Percentiles rank a stretch among this genome's conserved stretches.
Conservation (phyloP, 2,113 vertebrate species). For the Eudyptes chrysolophus region DNA sequence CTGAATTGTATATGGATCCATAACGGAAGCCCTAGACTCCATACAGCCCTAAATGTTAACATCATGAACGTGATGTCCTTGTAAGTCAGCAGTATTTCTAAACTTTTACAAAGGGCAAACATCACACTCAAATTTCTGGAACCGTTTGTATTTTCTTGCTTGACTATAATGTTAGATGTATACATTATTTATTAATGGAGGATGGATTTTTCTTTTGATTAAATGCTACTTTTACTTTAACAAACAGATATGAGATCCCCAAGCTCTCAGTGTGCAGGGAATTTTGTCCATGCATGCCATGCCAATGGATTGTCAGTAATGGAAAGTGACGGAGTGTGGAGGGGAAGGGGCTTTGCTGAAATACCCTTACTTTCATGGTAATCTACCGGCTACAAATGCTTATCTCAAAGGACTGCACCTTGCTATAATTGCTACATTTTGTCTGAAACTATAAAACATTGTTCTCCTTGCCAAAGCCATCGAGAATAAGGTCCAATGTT, state of each 20-base stretch:
- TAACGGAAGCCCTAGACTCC: background rate
- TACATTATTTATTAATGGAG: conserved; percentile 73
- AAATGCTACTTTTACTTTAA: conserved; percentile 72
- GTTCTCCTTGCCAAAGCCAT: background rate
- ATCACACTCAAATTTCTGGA: conserved; percentile 45
- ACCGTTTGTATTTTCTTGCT: conserved; percentile 53
- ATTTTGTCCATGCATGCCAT: conserved; percentile 44
- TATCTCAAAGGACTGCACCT: conserved; percentile 45
- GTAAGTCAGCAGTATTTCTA: conserved; percentile 28
- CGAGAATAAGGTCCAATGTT: background rate
- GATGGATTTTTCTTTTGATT: conserved; percentile 72
- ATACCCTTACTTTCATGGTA: conserved; percentile 48
- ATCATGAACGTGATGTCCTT: background rate
- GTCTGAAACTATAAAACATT: conserved; percentile 5
- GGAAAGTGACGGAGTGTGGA: conserved; percentile 56
- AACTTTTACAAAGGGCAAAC: conserved; percentile 44
- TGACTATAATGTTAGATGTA: conserved; percentile 58
- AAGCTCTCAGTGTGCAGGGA: conserved; percentile 45
- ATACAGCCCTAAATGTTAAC: conserved; percentile 1
- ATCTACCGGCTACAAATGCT: conserved; percentile 18
- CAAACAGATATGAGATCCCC: conserved; percentile 69
- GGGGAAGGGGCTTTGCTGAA: background rate
- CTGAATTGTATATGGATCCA: background rate
- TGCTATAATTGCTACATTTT: conserved; percentile 36
- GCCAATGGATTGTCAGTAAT: conserved; percentile 67